Base-by-base conservation (phyloP, 2,113 vertebrate species). In the Poeciliopsis turrubarensis region DNA sequence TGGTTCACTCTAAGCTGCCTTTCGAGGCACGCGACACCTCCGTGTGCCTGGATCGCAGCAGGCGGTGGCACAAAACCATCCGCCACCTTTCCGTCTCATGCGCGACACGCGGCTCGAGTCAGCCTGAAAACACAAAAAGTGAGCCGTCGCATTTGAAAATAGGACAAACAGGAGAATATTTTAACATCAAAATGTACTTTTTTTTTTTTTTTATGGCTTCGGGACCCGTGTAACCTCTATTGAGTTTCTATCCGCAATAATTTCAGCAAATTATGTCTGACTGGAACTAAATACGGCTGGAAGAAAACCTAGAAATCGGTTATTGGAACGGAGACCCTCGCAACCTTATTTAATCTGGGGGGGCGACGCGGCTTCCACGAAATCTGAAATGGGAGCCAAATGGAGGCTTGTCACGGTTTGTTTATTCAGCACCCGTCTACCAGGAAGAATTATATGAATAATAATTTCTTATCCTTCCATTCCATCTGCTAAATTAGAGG, bases 281-380 rank as follows among this genome's bases (percentile, higher is more conserved):
- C 66, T 71, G 71, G 34, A 80, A 57, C 62, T 19, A 78, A 41
- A 41, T 66, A 2, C 25, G 60, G 72, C 72, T n/a, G 75, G 63
- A 44, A 51, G 31, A 84, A 78, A 68, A 69, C 68, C 37, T 41
- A 62, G 60, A 82, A 68, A 82, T 70, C 37, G 69, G 54, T 32
- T 9, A 9, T 19, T 11, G 25, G 34, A 74, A 71, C 82, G 70
- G 61, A 62, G 65, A 70, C 76, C 78, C 68, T 73, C 51, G 68
- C 74, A 70, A 80, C 65, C 60, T 72, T 51, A 72, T 75, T 82
- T 60, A 68, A 68, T 86, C 66, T 71, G 76, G 77, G 79, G 72
- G 39, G 72, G 39, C 63, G 79, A 73, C 47, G 60, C 57, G 72
- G 69, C 37, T 77, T 83, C 60, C 7, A 64, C 62, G 26, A 84